These are phyloP conservation scores for Labrus mixtus DNA, from an alignment of 2,113 vertebrate genomes.

Conservation along the genomic window DNA sequence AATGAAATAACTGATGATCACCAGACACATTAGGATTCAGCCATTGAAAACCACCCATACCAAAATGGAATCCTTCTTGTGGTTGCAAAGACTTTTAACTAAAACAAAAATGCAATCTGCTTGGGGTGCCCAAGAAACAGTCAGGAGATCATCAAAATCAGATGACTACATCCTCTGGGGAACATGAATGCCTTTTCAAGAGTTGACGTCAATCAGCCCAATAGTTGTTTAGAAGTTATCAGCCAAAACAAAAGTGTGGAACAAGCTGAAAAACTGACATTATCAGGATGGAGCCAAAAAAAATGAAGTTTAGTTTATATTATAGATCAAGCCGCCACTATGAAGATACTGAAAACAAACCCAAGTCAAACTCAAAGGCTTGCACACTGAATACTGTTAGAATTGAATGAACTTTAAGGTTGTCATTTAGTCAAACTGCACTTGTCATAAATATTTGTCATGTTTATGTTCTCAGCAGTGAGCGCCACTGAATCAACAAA, in stretches of 20 bases:
- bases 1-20: too few species aligned
- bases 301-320: too few species aligned
- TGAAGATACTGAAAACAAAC: background rate
- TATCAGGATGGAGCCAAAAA: background rate
- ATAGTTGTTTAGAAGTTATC: background rate
- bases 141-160: background rate
- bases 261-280: background rate
- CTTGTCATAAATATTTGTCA: conserved; percentile 13
- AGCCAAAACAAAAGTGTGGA: background rate
- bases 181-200: background rate
- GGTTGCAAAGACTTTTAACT: too few species aligned
- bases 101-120: too few species aligned
- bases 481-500: background rate
- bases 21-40: too few species aligned
- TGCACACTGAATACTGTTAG: background rate
- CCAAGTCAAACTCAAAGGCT: background rate
- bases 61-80: too few species aligned
- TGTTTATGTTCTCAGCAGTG: background rate
- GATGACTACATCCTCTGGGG: background rate
- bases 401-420: background rate
- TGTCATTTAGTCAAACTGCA: conserved; percentile 15
- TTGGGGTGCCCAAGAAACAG: background rate
- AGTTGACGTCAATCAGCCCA: background rate
- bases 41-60: too few species aligned
- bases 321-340: background rate